Conservation (phyloP, 2,113 vertebrate genomes). For the Phrynosoma platyrhinos region DNA sequence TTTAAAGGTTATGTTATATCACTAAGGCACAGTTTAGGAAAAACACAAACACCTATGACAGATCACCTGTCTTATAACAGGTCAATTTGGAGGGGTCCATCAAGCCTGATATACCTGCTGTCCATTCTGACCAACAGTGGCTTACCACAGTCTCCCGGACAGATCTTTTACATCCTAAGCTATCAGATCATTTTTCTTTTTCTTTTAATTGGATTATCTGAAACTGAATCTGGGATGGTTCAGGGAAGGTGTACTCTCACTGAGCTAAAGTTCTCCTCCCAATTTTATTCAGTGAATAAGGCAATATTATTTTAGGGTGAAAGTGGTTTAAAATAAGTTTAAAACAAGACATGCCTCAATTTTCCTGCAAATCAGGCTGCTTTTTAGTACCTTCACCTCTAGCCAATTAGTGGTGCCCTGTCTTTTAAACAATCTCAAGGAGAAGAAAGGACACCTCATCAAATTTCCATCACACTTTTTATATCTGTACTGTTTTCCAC, state of each 20-base stretch:
- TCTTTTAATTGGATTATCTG: too few relatives aligned
- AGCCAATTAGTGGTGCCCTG: constrained; percentile 14
- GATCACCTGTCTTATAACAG: neutral
- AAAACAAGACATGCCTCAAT: constrained; percentile 12
- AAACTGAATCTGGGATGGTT: neutral
- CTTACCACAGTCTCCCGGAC: neutral
- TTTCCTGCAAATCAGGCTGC: neutral
- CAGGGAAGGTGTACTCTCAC: neutral
- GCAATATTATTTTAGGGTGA: neutral
- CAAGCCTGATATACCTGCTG: neutral
- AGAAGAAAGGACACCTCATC: constrained; percentile 23
- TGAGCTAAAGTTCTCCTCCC: neutral
- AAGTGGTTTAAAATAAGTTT: neutral
- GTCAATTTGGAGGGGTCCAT: neutral
- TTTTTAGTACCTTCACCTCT: constrained; percentile 3
- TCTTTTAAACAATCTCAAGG: neutral
- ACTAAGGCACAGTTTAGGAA: too few relatives aligned
- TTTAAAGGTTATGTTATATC: too few relatives aligned
- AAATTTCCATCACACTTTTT: constrained; percentile 1
- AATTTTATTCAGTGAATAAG: neutral
- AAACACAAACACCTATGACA: neutral
- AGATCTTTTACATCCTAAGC: neutral
- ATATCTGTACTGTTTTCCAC: neutral
- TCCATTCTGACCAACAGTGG: neutral
- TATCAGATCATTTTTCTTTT: neutral